Base-by-base conservation (phyloP, 2,113 vertebrate species). In the Anguilla japonica region DNA sequence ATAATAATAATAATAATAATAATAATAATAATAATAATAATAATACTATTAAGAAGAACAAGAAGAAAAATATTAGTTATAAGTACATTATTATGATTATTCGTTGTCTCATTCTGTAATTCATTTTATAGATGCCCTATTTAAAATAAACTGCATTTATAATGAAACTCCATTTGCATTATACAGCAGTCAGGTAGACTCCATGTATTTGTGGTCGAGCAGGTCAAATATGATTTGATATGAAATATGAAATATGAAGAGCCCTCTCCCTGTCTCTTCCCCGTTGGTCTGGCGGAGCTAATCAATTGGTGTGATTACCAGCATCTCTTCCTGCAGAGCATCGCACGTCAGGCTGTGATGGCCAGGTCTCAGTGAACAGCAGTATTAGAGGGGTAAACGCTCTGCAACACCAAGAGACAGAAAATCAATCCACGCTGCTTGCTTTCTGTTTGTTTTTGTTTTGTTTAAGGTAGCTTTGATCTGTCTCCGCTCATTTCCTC, bases 401-500 rank as follows among this genome's bases (percentile, higher is more conserved):
- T 39, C 9, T 82, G 56, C 13, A 75, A 81, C 41, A 79, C 16
- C 78, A 46, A n/a, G 40, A 46, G 41, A 82, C n/a, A 67, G 80
- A 67, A 86, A 86, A 86, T 86, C 85, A 67, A 43, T 81, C 15
- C 67, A 1, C 26, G 84, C 57, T 84, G 83, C 53, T 56, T 85
- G 46, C 29, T 40, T 26, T 16, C 39, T 79, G 15, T 82, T 81
- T 85, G 57, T 67, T 40, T 81, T 86, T 84, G 83, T 67, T 84
- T 81, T 81, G n/a, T 40, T 81, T 63, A 20, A 79, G 20, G 81
- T 82, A 86, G 80, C 79, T 81, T 82, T 82, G 39, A 86, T 82
- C 34, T 4, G 39, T 63, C 78, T 50, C 43, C 53, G 43, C 79
- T 85, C 71, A 56, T 85, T 41, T 56, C 46, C 46, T 56, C 46